phyloP scores from a whole-genome alignment of 1,140 invertebrate genomes.

The Drosophila rufa region DNA sequence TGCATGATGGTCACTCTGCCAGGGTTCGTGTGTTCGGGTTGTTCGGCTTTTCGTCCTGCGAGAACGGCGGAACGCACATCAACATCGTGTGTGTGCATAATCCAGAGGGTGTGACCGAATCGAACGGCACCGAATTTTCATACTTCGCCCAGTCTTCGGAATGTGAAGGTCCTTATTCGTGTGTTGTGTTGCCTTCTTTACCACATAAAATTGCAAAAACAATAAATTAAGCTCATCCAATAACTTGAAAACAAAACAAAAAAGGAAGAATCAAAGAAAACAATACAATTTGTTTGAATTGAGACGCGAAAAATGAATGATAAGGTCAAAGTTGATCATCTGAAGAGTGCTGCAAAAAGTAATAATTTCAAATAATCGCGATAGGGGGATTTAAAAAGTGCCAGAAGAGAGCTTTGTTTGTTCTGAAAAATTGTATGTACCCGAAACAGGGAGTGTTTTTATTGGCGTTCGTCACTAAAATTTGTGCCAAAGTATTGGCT shows the following conservation, averaged over 20 bases:
- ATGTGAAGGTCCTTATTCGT: constrained; percentile 79
- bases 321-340: constrained; percentile 34
- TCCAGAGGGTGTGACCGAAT: constrained; percentile 84
- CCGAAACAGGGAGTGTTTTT: constrained; percentile 63
- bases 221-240: constrained; percentile 24
- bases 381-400: constrained; percentile 10
- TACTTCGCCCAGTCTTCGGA: constrained; percentile 84
- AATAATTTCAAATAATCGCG: constrained; percentile 48
- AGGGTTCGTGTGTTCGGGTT: constrained; percentile 18
- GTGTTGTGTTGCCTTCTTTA: constrained; percentile 56
- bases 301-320: constrained; percentile 1
- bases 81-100: constrained; percentile 65
- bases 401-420: constrained; percentile 63
- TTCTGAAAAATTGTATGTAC: constrained; percentile 69
- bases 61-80: constrained; percentile 29
- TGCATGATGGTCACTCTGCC: constrained; percentile 12
- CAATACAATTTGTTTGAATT: not conserved
- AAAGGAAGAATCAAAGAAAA: constrained; percentile 11
- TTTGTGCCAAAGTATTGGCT: constrained; percentile 15
- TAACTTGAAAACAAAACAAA: not conserved
- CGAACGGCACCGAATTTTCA: constrained; percentile 84
- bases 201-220: constrained; percentile 37
- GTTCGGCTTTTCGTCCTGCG: constrained; percentile 57
- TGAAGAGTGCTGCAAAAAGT: constrained; percentile 63
- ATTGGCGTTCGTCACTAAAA: constrained; percentile 9